Conservation (phyloP, 2,113 vertebrate genomes). For the Brevimyrus niger region DNA sequence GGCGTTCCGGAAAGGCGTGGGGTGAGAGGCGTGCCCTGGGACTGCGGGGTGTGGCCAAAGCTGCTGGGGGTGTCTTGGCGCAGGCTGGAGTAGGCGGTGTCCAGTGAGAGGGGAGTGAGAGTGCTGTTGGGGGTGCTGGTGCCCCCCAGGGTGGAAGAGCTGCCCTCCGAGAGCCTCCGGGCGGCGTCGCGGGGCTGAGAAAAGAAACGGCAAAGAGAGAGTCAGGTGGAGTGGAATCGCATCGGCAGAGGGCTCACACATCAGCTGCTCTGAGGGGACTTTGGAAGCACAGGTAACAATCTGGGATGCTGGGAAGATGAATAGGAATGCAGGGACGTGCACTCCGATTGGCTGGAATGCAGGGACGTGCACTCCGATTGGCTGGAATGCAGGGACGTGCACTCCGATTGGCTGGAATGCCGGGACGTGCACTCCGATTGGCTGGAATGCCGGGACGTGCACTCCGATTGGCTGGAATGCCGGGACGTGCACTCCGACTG, state of each 20-base stretch:
- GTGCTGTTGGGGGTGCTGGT: constrained; percentile 76
- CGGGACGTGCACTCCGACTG: neutral
- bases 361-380: too few relatives aligned
- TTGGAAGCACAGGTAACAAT: neutral
- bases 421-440: too few relatives aligned
- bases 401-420: too few relatives aligned
- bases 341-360: too few relatives aligned
- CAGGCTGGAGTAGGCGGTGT: constrained; percentile 93
- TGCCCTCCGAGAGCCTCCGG: constrained; percentile 54
- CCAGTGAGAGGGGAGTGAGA: constrained; percentile 83
- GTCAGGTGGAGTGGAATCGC: neutral
- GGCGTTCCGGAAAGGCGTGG: constrained; percentile 73
- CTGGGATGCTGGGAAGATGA: neutral
- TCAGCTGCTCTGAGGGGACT: neutral
- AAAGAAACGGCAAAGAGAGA: neutral
- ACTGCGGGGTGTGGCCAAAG: constrained; percentile 76
- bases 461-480: too few relatives aligned
- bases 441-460: neutral
- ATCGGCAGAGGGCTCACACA: neutral
- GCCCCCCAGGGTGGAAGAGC: constrained; percentile 50
- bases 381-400: too few relatives aligned
- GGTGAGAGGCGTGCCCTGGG: constrained; percentile 80
- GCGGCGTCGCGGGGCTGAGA: constrained; percentile 47
- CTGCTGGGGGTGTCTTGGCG: constrained; percentile 90
- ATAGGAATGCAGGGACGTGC: neutral